Evolutionary conservation across 2,888 invertebrate genomes (phyloP), one percentile per base, ranked within the genome.

Genomic region (Ceratothoa steindachneri): DNA sequence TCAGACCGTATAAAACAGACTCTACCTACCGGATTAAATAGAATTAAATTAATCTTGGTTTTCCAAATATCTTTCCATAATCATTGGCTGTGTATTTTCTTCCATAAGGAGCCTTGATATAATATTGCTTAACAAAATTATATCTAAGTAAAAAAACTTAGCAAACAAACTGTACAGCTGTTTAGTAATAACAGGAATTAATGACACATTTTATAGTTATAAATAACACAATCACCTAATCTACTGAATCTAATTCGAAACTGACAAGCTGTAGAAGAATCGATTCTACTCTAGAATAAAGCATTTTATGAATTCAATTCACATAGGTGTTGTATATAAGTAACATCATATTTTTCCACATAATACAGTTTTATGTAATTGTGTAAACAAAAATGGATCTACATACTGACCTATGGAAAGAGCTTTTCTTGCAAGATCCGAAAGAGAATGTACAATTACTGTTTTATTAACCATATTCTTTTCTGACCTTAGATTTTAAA

Each of bases 121-220:
- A 66, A 30, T 30, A 19, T n/a, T 24, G 27, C 60, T 60, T 60
- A 60, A 60, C 60, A 60, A 60, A 60, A 60, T 60, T 60, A 60
- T 60, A 60, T 60, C 27, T 60, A 22, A 22, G 60, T 24, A 22
- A 60, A 60, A n/a, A 60, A 60, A 60, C 27, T 22, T 60, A 60
- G 27, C 27, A 24, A 24, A 2, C 41, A 19, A 29, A 5, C 30
- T 19, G 27, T 67, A 5, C 1, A 31, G 15, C 19, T 15, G 19
- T 28, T 31, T 30, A 19, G 30, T 30, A 30, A 29, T 29, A 24
- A 29, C 19, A 29, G 2, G 19, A 67, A 67, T 30, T 30, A 29
- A 1, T 67, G 41, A 67, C 30, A 30, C 30, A 31, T 22, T 67
- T 67, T 31, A 29, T 31, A 67, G 30, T 67, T 67, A 67, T 67